Base-by-base conservation (phyloP, 2,888 invertebrate species). In the Agonum fuliginosum region DNA sequence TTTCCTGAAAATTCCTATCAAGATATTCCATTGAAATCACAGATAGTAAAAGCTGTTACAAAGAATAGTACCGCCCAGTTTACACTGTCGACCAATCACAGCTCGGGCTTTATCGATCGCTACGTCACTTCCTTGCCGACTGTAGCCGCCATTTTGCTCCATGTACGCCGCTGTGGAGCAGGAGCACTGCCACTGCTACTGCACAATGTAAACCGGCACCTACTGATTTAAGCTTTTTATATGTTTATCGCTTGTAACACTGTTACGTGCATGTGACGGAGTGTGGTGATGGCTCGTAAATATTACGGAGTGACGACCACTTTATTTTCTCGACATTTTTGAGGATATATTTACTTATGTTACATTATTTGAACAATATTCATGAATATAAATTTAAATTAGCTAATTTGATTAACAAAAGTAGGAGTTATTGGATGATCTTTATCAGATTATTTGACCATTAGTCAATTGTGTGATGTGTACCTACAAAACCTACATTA, bases 101-200 rank as follows among this genome's bases (percentile, higher is more conserved):
- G 83, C 80, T 82, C 82, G 83, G 81, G 84, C 83, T 83, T 82
- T 87, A 87, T 87, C 86, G 87, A 87, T 87, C 87, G 84, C 83
- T 83, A 84, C 86, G 86, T 86, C 86, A 85, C 85, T 85, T 84
- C 84, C 84, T 84, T 83, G 43, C 84, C 84, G 84, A 84, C 80
- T 58, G 24, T 71, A 65, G 85, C 83, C 85, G 86, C 86, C 86
- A 86, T 86, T 85, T 85, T 86, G 84, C 83, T 83, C 84, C 84
- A 83, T 30, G 58, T 81, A 71, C 81, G 43, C 24, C 41, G 65
- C 14, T 41, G 67, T 20, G 37, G 5, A 37, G 67, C 41, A 34
- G 27, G 8, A 24, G 24, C 58, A 58, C 58, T 24, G 20, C 8
- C 24, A 5, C 65, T 17, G 27, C 14, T 34, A 2, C 12, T 20